Evolutionary conservation across 2,797 vertebrate species (phyloP), one percentile per base, ranked within the genome.

Genomic region (Danio jaintianensis): DNA sequence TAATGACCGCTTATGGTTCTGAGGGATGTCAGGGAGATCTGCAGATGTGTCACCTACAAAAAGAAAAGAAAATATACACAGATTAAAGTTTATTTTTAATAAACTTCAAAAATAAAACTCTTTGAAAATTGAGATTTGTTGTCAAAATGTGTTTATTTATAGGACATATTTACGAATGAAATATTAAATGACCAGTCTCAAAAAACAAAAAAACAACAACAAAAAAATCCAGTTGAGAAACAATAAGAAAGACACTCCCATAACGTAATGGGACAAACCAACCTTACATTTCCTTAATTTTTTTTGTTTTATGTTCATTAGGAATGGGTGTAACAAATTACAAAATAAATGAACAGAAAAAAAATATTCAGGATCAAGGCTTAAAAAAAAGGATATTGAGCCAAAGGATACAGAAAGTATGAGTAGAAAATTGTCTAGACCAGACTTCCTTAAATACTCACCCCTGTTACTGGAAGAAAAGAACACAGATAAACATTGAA

Each of bases 381-480:
- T 45, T 47, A 53, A 76, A 66, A 53, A 76, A 66, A 93, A 96
- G 92, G 93, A 93, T 94, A 94, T 85, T 86, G 84, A 73, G 36
- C 89, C 87, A 93, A 95, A 95, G 93, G 87, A 93, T 95, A 95
- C 94, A 94, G 92, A 89, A 94, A 88, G 92, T 91, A 88, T 89
- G 86, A 89, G 89, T 87, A 87, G 90, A 91, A 92, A 90, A 91
- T 86, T 92, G 86, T 92, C 90, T 94, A 93, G 91, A 93, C 90
- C 88, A 90, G 93, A 93, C 89, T 88, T 93, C 93, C 91, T 91
- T 90, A 95, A 95, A 95, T 94, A 95, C 95, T 96, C 94, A 96
- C 94, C 95, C 84, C 89, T 93, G 92, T 90, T 88, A 90, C 92
- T 93, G 93, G 88, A 92, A 93, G 92, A 85, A 90, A 86, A 92